These are phyloP conservation scores for Augochlora pura DNA, from an alignment of 1,140 invertebrate species.

Conservation along the genomic window DNA sequence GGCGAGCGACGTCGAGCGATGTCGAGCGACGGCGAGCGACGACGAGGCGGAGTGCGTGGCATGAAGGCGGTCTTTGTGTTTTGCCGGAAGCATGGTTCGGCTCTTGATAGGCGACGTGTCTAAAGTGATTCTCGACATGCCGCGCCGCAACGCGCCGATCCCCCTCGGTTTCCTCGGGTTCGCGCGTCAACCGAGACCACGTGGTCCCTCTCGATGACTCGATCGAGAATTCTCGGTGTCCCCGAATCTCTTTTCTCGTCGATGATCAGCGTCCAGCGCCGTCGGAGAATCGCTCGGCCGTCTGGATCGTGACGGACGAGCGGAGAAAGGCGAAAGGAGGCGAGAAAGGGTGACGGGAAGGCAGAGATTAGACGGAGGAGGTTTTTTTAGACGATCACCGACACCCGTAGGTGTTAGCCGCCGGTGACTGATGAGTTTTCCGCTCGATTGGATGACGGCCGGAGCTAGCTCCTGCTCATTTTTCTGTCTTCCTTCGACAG, in stretches of 20 bases:
- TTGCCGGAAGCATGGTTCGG: conserved; percentile 73
- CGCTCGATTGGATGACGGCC: conserved; percentile 63
- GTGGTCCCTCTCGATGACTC: not conserved
- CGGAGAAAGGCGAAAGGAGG: not conserved
- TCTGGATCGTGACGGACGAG: not conserved
- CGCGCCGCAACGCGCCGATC: not conserved
- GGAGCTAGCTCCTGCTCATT: conserved; percentile 43
- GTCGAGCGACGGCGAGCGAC: conserved; percentile 47
- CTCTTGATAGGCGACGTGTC: conserved; percentile 67
- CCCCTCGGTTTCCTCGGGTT: conserved; percentile 11
- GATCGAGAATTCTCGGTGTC: not conserved
- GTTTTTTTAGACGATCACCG: conserved; percentile 54
- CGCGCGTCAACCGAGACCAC: not conserved
- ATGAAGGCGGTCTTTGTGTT: conserved; percentile 74
- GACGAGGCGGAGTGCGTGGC: conserved; percentile 31
- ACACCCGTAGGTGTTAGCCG: conserved; percentile 47
- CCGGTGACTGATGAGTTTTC: conserved; percentile 67
- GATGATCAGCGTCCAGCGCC: not conserved
- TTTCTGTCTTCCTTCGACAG: conserved; percentile 40
- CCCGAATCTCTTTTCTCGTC: not conserved
- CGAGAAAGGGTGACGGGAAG: not conserved
- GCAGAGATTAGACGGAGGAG: conserved; percentile 51
- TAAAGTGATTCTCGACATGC: conserved; percentile 55
- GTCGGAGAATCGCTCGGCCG: not conserved
- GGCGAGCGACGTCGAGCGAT: conserved; percentile 40